phyloP scores from a whole-genome alignment of 2,113 vertebrate genomes.

The Sander lucioperca region DNA sequence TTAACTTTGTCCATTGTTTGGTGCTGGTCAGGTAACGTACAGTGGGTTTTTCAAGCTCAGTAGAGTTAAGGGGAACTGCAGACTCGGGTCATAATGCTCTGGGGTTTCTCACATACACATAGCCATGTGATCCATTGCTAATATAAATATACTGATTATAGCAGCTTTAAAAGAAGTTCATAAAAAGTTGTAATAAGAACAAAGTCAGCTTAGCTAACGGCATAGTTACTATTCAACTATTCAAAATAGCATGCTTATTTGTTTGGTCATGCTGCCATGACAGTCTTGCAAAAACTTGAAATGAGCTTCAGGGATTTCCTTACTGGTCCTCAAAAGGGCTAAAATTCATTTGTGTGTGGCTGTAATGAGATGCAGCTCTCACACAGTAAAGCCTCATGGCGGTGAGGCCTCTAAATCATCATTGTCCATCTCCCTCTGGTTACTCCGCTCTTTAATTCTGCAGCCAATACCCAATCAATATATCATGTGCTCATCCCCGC shows the following conservation, averaged over 20 bases:
- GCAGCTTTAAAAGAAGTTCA: background rate
- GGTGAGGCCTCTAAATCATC: slow-evolving; percentile 47
- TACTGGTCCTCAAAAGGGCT: slow-evolving; percentile 27
- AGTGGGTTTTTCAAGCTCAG: too few relatives aligned
- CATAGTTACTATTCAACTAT: background rate
- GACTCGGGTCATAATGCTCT: background rate
- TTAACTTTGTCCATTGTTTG: background rate
- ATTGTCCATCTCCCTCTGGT: slow-evolving; percentile 58
- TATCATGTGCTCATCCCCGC: slow-evolving; percentile 63
- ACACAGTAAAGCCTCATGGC: slow-evolving; percentile 40
- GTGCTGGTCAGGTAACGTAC: background rate
- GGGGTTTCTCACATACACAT: background rate
- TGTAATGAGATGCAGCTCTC: slow-evolving; percentile 67
- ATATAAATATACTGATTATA: slow-evolving; percentile 13
- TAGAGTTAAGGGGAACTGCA: background rate
- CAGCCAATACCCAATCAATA: slow-evolving; percentile 61
- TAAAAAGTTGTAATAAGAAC: background rate
- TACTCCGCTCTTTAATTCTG: slow-evolving; percentile 54
- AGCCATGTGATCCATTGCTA: background rate
- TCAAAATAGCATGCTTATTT: background rate
- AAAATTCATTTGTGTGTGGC: slow-evolving; percentile 43
- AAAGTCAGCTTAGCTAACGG: background rate
- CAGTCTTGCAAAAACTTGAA: slow-evolving; percentile 15
- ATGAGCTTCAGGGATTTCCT: slow-evolving; percentile 45
- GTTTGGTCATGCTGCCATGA: background rate